Base-by-base conservation (phyloP, 2,888 invertebrate species). In the Leptinotarsa rubiginosa region DNA sequence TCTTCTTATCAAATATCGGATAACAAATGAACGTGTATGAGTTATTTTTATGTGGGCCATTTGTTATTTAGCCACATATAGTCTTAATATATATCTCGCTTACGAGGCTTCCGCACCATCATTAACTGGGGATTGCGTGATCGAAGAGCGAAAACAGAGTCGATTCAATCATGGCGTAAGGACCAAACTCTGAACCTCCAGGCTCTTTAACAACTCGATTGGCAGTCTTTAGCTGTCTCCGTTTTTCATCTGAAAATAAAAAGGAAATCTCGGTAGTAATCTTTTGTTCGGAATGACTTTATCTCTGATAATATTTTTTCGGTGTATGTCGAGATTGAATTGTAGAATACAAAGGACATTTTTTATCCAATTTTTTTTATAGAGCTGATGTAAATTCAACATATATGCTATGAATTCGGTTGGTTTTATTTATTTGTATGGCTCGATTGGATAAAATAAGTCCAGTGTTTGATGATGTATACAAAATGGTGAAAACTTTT, bases 41-140 rank as follows among this genome's bases (percentile, higher is more conserved):
- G 31, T 31, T 41, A 31, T 31, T 31, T 62, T 62, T 7, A 62
- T 62, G 41, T 41, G n/a, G 62, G 31, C 18, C 62, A 31, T 62
- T 31, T 31, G 5, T 31, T 56, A 56, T 56, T 22, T 15, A 22
- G 22, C 20, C 62, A 16, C 18, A 41, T 41, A 41, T 41, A 31
- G 41, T 41, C 62, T 62, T 2, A 41, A 62, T 25, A n/a, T 62
- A 41, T 62, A 25, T 62, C n/a, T 16, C 50, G 2, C 41, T 52
- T 54, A 52, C 20, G 65, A 65, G 49, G 50, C 47, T 65, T 69
- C 69, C n/a, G 49, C 56, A 66, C 66, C 67, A 68, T 81, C 80
- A 81, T 81, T 81, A 81, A 80, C 77, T 76, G 78, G 16, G 73
- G 75, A 75, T 75, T 79, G 79, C 81, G 81, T 81, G 81, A 81